Conservation (phyloP, 2,113 vertebrate species). For the Corythaixoides concolor region DNA sequence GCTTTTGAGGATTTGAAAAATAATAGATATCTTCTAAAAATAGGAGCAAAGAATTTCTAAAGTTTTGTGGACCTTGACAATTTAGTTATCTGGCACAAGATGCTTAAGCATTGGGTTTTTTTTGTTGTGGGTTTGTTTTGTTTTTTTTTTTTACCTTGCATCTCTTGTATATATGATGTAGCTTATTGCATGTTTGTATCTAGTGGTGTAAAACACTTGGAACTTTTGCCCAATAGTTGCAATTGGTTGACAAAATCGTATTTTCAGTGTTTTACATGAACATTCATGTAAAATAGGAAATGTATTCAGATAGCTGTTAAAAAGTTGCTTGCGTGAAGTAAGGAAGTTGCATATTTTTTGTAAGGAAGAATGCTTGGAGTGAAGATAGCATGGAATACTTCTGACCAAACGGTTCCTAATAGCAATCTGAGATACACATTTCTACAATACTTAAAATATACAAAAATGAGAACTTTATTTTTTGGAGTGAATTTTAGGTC, state of each 20-base stretch:
- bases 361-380: not conserved
- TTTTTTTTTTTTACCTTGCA: not conserved
- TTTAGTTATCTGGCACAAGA: not conserved
- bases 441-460: not conserved
- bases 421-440: not conserved
- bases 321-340: not conserved
- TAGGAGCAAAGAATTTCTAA: not conserved
- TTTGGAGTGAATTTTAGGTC: not conserved
- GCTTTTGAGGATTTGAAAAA: not conserved
- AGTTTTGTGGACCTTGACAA: not conserved
- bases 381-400: not conserved
- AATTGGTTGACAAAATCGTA: not conserved
- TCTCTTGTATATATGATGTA: not conserved
- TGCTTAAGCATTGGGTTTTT: not conserved
- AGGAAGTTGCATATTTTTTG: not conserved
- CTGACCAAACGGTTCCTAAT: not conserved
- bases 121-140: too few species aligned
- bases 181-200: not conserved
- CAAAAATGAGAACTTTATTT: not conserved
- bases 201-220: not conserved
- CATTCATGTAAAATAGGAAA: not conserved
- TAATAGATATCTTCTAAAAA: not conserved
- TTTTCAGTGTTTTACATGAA: not conserved
- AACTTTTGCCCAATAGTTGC: not conserved
- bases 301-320: not conserved